Evolutionary conservation across 2,797 vertebrate genomes (phyloP), one percentile per base, ranked within the genome.

Genomic region (Sebastes kiyomatsui): DNA sequence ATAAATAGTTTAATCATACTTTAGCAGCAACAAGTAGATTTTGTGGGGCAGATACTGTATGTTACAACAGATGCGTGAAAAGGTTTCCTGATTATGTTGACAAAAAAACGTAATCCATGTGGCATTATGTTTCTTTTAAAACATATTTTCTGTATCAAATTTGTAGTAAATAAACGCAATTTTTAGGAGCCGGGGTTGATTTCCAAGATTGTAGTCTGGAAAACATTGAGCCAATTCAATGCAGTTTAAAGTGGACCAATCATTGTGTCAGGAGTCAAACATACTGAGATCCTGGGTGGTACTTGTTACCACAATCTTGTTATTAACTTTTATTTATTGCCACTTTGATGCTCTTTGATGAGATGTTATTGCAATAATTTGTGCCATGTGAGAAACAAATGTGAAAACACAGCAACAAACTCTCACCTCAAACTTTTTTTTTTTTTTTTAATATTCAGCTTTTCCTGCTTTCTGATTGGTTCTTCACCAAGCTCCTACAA

Each of bases 401-500:
- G 58, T 67, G 52, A 64, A 35, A 23, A 20, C 5, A 7, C 49
- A 67, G 38, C 46, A 77, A 49, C 18, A 60, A 23, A 56, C 58
- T 38, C 23, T 6, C 13, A 55, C 58, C 23, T 54, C 49, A 54
- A 54, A 54, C 20, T n/a, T 54, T 54, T 20, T 52, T 52, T n/a
- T 20, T 14, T 20, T 16, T 25, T 13, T 58, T 25, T 58, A 58
- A 23, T 25, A 56, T 56, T 56, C 54, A 13, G 11, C 46, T 56
- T 25, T 28, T 35, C 27, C 71, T 71, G 46, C 32, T 27, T 20
- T 30, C 60, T 73, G 61, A 85, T 79, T 80, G 72, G 67, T 72
- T 72, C 56, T 4, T 55, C n/a, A 16, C 7, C 65, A 46, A 5
- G 30, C 35, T 74, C 64, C 75, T 23, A 42, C 38, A 42, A 42